Percentiles rank a stretch among this genome's conserved stretches.
These are phyloP conservation scores for Fulmarus glacialis DNA, from an alignment of 2,113 vertebrate genomes.

Conservation along the genomic window DNA sequence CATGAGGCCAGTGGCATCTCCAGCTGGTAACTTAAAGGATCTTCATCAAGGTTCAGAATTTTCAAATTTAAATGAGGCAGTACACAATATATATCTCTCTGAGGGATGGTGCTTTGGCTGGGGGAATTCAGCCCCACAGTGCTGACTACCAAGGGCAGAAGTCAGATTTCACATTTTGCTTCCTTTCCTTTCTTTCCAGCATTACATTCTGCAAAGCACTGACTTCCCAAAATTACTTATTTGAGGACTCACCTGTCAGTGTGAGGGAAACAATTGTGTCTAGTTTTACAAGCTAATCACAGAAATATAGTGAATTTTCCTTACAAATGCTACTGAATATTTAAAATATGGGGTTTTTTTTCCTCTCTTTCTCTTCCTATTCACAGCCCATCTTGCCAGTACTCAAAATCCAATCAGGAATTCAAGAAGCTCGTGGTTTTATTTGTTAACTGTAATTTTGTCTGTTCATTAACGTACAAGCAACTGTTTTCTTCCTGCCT, in stretches of 20 bases:
- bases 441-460: constrained; percentile 1
- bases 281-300: not conserved
- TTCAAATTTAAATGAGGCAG: not conserved
- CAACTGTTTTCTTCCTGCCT: not conserved
- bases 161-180: not conserved
- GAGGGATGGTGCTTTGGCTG: not conserved
- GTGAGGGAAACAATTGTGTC: not conserved
- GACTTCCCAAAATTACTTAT: not conserved
- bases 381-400: not conserved
- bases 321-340: not conserved
- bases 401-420: not conserved
- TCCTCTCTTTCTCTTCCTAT: not conserved
- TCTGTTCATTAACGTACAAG: not conserved
- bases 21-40: not conserved
- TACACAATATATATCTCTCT: no score
- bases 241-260: not conserved
- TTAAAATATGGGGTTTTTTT: not conserved
- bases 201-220: not conserved
- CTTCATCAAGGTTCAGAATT: not conserved
- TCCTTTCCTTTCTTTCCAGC: not conserved
- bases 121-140: not conserved
- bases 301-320: not conserved
- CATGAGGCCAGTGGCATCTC: not conserved
- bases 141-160: not conserved
- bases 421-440: not conserved